Conservation (phyloP, 2,113 vertebrate species). For the Lampris incognitus region DNA sequence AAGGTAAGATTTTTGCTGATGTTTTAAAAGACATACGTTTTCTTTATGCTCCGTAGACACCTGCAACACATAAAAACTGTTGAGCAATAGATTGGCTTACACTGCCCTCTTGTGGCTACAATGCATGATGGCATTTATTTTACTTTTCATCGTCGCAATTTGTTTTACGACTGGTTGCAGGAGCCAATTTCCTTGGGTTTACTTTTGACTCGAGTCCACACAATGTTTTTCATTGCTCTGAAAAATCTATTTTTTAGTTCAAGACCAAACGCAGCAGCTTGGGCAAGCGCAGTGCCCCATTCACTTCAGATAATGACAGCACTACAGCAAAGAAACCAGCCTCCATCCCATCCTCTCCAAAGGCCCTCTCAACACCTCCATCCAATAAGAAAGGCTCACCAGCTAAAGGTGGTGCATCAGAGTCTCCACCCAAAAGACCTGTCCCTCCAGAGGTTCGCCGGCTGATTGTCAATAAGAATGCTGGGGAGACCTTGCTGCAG, state of each 20-base stretch:
- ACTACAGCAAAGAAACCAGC: constrained; percentile 76
- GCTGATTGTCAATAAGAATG: constrained; percentile 98
- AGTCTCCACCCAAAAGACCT: constrained; percentile 79
- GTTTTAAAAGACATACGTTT: neutral
- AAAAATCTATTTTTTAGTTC: constrained; percentile 60
- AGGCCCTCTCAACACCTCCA: constrained; percentile 68
- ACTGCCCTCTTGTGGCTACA: constrained; percentile 78
- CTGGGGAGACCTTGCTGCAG: constrained; percentile 95
- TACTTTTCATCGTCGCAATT: no score
- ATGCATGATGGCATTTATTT: constrained; percentile 21
- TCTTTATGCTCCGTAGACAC: neutral
- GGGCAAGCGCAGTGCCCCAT: constrained; percentile 72
- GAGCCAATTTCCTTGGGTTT: constrained; percentile 21
- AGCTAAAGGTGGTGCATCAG: constrained; percentile 76
- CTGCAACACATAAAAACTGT: neutral
- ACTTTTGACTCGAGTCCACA: constrained; percentile 24
- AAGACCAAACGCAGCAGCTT: constrained; percentile 77
- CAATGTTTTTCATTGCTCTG: constrained; percentile 26
- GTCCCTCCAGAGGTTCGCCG: constrained; percentile 93
- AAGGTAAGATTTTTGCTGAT: constrained; percentile 82
- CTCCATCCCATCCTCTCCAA: constrained; percentile 71
- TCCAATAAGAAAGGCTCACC: constrained; percentile 78
- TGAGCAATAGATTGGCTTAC: constrained; percentile 62
- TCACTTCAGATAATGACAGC: constrained; percentile 57
- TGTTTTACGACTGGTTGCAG: neutral